A percentile compares a stretch with the other conserved stretches of the same genome.
Conservation (phyloP, 2,797 vertebrate genomes). For the Todus mexicanus region DNA sequence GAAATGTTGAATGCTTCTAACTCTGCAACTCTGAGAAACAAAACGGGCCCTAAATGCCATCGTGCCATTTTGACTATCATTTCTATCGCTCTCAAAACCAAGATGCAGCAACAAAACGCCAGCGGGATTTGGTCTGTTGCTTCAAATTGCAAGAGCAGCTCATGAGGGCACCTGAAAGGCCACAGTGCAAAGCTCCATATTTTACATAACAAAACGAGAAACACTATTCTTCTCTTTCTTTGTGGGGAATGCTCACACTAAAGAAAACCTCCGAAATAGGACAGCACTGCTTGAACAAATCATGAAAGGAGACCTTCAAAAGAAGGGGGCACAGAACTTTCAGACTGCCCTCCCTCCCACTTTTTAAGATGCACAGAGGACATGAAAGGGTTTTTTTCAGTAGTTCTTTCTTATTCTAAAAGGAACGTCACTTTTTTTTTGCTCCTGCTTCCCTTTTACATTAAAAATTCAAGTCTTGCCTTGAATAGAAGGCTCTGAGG, state of each 20-base stretch:
- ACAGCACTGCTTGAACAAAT: not conserved
- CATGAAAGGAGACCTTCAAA: constrained; percentile 8
- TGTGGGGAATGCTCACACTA: not conserved
- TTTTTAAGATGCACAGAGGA: not conserved
- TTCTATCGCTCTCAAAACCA: not conserved
- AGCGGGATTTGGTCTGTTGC: not conserved
- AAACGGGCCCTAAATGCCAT: not conserved
- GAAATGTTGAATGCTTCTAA: not conserved
- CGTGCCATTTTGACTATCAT: not conserved
- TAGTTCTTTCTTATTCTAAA: not conserved
- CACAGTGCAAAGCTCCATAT: not conserved
- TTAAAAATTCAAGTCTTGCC: constrained; percentile 29
- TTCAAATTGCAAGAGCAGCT: not conserved
- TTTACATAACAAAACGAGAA: not conserved
- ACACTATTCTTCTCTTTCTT: not conserved
- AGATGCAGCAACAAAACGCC: not conserved
- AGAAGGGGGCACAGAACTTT: not conserved
- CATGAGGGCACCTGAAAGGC: not conserved
- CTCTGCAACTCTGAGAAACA: fast-evolving
- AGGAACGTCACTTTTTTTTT: not conserved
- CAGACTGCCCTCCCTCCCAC: not conserved
- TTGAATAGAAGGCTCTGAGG: constrained; percentile 17
- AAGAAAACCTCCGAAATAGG: not conserved
- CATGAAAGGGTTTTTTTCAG: not conserved
- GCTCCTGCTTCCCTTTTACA: not conserved